Conservation (phyloP, 2,113 vertebrate species). For the Sorex araneus region DNA sequence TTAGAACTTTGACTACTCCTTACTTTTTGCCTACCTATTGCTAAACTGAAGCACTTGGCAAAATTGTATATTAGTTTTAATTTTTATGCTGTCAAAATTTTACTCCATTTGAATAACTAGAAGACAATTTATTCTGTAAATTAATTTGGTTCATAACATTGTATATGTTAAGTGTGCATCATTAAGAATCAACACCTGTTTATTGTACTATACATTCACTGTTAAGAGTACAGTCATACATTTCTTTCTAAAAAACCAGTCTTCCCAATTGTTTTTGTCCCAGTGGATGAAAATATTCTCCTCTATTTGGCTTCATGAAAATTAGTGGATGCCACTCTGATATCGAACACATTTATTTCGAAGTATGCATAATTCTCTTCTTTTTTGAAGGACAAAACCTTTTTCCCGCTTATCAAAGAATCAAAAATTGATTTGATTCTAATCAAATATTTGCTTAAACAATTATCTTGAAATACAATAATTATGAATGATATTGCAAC, state of each 20-base stretch:
- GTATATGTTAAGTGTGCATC: too few relatives aligned
- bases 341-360: background rate
- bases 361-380: background rate
- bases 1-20: too few relatives aligned
- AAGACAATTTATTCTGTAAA: background rate
- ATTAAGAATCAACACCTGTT: too few relatives aligned
- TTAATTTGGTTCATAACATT: background rate
- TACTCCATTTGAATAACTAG: background rate
- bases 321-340: background rate
- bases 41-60: too few relatives aligned
- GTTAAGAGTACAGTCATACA: background rate
- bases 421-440: background rate
- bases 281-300: background rate
- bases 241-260: background rate
- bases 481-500: background rate
- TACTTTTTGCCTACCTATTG: too few relatives aligned
- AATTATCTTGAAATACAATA: background rate
- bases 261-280: fast-evolving
- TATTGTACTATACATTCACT: too few relatives aligned
- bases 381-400: background rate
- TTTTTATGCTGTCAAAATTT: background rate
- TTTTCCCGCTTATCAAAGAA: background rate
- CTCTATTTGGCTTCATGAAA: background rate
- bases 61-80: too few relatives aligned
- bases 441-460: background rate